A percentile compares a stretch with the other conserved stretches of the same genome.
Evolutionary conservation across 2,888 invertebrate species (phyloP).

Genomic region (Caenorhabditis doughertyi): DNA sequence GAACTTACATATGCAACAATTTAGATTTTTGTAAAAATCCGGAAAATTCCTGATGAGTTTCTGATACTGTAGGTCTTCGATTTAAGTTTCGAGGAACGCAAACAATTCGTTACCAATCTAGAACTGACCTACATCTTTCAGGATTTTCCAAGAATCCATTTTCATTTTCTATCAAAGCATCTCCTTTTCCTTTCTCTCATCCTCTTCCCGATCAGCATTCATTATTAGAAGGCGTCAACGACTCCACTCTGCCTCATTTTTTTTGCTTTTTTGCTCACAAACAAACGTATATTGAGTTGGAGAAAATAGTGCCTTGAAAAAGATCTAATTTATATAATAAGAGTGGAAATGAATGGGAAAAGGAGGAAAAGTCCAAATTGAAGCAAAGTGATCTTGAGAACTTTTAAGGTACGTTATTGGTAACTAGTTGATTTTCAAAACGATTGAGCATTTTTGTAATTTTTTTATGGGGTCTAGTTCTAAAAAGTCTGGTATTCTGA

Average conservation of each 20-base stretch:
- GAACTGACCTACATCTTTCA: not conserved
- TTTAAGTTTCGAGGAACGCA: no score
- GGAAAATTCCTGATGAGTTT: no score
- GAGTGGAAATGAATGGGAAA: not conserved
- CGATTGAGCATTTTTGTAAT: no score
- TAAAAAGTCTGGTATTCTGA: no score
- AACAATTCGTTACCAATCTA: no score
- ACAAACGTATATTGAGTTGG: constrained; percentile 9
- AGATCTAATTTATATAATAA: constrained; percentile 24
- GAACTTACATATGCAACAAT: no score
- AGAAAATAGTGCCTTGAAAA: not conserved
- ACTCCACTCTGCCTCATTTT: constrained; percentile 10
- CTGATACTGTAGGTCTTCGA: no score
- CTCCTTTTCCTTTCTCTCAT: not conserved
- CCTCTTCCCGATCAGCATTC: not conserved
- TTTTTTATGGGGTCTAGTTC: not conserved
- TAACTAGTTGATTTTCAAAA: not conserved
- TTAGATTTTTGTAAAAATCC: no score
- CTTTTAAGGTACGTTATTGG: no score
- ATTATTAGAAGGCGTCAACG: constrained; percentile 18
- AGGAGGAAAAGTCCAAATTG: not conserved
- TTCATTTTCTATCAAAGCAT: not conserved
- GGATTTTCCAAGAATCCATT: constrained; percentile 11
- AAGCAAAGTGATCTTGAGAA: not conserved
- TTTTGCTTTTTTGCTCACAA: constrained; percentile 1